Conservation (phyloP, 2,888 invertebrate genomes). For the Drosophila atripex region DNA sequence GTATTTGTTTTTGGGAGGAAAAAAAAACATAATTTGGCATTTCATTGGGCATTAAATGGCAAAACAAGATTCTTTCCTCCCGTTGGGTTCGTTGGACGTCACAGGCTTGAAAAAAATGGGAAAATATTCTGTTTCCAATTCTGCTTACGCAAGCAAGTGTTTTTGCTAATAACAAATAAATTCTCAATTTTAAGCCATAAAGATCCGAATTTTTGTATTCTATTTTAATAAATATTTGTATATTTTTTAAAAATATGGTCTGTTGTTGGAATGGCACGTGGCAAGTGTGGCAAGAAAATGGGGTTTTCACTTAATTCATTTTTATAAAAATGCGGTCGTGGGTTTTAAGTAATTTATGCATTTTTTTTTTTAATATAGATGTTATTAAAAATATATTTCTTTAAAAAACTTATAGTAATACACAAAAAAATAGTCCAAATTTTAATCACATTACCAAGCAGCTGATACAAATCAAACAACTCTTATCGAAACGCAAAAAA, state of each 20-base stretch:
- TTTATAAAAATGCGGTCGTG: too few species aligned
- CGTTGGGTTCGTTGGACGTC: slow-evolving; percentile 51
- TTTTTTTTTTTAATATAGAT: too few species aligned
- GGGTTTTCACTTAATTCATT: background rate
- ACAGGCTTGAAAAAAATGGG: slow-evolving; percentile 39
- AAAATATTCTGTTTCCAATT: slow-evolving; percentile 47
- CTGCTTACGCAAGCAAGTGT: slow-evolving; percentile 69
- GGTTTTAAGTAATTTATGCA: too few species aligned
- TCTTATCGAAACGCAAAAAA: slow-evolving; percentile 45
- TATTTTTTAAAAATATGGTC: slow-evolving; percentile 20
- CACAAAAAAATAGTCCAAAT: too few species aligned
- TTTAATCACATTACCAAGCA: slow-evolving; percentile 23
- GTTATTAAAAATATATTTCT: too few species aligned
- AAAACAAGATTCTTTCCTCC: slow-evolving; percentile 41
- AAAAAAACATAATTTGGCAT: slow-evolving; percentile 39
- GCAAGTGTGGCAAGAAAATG: slow-evolving; percentile 22
- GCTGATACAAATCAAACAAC: slow-evolving; percentile 24
- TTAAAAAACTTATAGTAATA: too few species aligned
- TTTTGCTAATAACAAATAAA: slow-evolving; percentile 70
- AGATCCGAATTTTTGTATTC: slow-evolving; percentile 32
- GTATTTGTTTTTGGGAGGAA: slow-evolving; percentile 16
- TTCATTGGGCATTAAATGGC: slow-evolving; percentile 39
- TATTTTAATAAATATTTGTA: slow-evolving; percentile 29
- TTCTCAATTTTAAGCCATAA: slow-evolving; percentile 71
- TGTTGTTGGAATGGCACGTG: slow-evolving; percentile 39